These are phyloP conservation scores for Falco punctatus DNA, from an alignment of 2,113 vertebrate species.

Conservation along the genomic window DNA sequence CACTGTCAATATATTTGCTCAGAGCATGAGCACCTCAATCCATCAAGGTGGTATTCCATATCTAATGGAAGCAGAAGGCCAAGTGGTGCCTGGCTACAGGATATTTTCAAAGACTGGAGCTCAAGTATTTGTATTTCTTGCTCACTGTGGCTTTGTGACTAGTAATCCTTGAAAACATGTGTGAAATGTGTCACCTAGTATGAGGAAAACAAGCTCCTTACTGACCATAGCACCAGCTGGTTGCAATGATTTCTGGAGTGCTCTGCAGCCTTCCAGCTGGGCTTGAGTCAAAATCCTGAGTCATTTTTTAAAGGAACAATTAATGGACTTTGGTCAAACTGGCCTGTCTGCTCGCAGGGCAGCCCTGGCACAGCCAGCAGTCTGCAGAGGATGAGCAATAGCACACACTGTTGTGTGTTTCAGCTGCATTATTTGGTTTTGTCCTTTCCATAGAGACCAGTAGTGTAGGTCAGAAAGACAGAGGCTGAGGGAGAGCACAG, in stretches of 20 bases:
- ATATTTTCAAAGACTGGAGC: neutral
- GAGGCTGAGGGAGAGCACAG: neutral
- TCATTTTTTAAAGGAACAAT: neutral
- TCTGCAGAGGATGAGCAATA: neutral
- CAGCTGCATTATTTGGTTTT: neutral
- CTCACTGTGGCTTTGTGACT: neutral
- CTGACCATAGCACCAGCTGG: neutral
- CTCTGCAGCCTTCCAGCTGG: fast-evolving
- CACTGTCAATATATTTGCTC: neutral
- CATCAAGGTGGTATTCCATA: neutral
- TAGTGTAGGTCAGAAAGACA: neutral
- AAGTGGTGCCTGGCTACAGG: neutral
- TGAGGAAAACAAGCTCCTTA: neutral
- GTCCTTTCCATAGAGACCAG: neutral
- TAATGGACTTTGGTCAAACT: neutral
- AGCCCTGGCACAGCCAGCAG: neutral
- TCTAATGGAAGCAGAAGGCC: neutral
- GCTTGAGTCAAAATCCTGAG: neutral
- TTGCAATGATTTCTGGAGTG: neutral
- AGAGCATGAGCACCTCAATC: neutral
- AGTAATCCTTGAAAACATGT: neutral
- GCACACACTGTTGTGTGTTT: neutral
- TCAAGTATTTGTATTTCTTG: neutral
- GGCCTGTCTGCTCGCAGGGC: neutral
- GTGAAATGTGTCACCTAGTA: neutral